Base-by-base conservation (phyloP, 1,140 invertebrate genomes). In the Brachystomella parvula region DNA sequence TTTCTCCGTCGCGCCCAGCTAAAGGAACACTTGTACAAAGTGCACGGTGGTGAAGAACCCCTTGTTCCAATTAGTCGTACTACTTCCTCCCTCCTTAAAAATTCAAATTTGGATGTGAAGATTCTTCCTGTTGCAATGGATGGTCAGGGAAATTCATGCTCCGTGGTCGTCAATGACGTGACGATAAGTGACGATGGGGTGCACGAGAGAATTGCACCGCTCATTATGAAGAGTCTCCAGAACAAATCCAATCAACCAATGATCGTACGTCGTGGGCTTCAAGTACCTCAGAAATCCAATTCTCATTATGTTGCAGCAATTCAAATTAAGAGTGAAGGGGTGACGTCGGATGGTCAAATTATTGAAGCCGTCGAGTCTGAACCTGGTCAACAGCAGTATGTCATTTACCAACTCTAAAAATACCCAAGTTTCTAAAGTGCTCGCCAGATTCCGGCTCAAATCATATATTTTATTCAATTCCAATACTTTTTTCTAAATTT, bases 11-110 rank as follows among this genome's bases (percentile, higher is more conserved):
- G 63, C 32, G 60, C 67, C 47, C 69, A 70, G n/a, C 47, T 70
- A 19, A 70, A 65, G 60, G 69, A 70, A 28, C 69, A 70, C 31
- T 67, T 70, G 69, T 33, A 64, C n/a, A 67, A 67, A 26, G 65
- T 64, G 39, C 69, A 70, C 30, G 69, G 69, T 19, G 66, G 57
- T 3, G 65, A 67, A 30, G 61, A 67, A 2, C 69, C 69, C 19
- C 30, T 62, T 0, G 30, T 70, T 19, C 69, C 69, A 3, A 67
- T 70, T 66, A 65, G 69, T n/a, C 61, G 69, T 32, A 65, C 69
- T 2, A 65, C 69, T 39, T n/a, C n/a, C n/a, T n/a, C n/a, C n/a
- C n/a, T n/a, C n/a, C n/a, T n/a, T n/a, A 59, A 65, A 29, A 68
- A 68, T 65, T 63, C 67, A n/a, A 58, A 33, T 2, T 28, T 44